Conservation (phyloP, 2,888 invertebrate species). For the Alloscopus bannaensis region DNA sequence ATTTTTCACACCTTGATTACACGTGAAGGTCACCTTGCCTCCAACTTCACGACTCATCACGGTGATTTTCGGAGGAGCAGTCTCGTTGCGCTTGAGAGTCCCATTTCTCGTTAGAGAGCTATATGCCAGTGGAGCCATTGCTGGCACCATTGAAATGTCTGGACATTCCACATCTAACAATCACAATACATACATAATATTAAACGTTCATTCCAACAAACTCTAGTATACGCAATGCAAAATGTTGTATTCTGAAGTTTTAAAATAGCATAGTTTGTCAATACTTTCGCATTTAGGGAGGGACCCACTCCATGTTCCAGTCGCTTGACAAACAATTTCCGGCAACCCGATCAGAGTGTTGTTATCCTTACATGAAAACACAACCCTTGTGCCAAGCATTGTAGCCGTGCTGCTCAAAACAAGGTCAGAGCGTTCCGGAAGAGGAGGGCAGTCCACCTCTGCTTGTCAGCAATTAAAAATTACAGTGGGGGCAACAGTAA, state of each 20-base stretch:
- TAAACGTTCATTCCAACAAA: too few relatives aligned
- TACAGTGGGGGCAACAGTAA: neutral
- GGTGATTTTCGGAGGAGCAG: conserved; percentile 76
- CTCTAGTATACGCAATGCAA: too few relatives aligned
- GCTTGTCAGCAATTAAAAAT: conserved; percentile 2
- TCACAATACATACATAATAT: neutral
- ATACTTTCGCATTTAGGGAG: conserved; percentile 89
- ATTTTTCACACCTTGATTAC: too few relatives aligned
- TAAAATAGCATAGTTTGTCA: too few relatives aligned
- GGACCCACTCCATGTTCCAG: conserved; percentile 90
- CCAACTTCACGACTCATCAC: conserved; percentile 88
- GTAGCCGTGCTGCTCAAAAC: conserved; percentile 84
- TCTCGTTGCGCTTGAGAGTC: conserved; percentile 77
- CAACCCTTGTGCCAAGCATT: conserved; percentile 84
- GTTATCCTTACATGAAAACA: conserved; percentile 86
- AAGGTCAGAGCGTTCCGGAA: conserved; percentile 84
- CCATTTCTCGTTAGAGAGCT: conserved; percentile 61
- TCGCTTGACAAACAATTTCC: conserved; percentile 84
- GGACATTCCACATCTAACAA: conserved; percentile 69
- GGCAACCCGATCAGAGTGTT: conserved; percentile 86
- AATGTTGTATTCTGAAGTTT: too few relatives aligned
- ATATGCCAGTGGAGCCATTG: conserved; percentile 67
- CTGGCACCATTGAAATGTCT: conserved; percentile 70
- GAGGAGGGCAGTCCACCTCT: conserved; percentile 86
- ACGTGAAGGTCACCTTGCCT: conserved; percentile 87